Base-by-base conservation (phyloP, 2,797 vertebrate species). In the Hippopotamyrus pictus region DNA sequence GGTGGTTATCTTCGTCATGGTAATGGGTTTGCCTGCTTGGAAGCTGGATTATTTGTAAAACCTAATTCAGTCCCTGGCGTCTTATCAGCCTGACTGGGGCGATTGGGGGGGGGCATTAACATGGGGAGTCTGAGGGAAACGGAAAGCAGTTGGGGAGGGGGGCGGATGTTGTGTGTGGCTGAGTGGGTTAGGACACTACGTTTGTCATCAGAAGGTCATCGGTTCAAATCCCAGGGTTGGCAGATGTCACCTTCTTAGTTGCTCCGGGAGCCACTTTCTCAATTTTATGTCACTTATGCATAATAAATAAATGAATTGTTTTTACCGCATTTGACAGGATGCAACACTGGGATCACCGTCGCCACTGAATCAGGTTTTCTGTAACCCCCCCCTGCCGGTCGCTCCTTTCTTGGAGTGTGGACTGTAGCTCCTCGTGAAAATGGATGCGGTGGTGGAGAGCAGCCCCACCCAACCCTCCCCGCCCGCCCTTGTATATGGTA, bases 1-100 rank as follows among this genome's bases (percentile, higher is more conserved):
- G 93, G 95, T 93, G 95, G 95, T 96, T 96, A 96, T 96, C 95
- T 95, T 96, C 94, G 95, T 96, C 95, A 95, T 96, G 94, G 95
- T 96, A 96, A 96, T 96, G 95, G 95, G 94, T 96, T 95, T 95
- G 95, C 95, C 94, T 95, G 93, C 93, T 93, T 95, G 94, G 95
- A 95, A 95, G 94, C 94, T 92, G 94, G 95, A 95, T 96, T 93
- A 95, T 96, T 96, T 92, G 93, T 94, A 95, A 95, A 95, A 95
- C 93, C 95, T 96, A 94, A 95, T 95, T 96, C 95, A 94, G 94
- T 93, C 93, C 88, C 93, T 92, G 93, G 93, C 94, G 95, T 95
- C 85, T 96, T 96, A 96, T 96, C 95, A 95, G 95, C 94, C 93
- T 95, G 94, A 93, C 95, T 90, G 91, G 89, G 90, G 73, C 25